Conservation (phyloP, 2,888 invertebrate genomes). For the Ophonus ardosiacus region DNA sequence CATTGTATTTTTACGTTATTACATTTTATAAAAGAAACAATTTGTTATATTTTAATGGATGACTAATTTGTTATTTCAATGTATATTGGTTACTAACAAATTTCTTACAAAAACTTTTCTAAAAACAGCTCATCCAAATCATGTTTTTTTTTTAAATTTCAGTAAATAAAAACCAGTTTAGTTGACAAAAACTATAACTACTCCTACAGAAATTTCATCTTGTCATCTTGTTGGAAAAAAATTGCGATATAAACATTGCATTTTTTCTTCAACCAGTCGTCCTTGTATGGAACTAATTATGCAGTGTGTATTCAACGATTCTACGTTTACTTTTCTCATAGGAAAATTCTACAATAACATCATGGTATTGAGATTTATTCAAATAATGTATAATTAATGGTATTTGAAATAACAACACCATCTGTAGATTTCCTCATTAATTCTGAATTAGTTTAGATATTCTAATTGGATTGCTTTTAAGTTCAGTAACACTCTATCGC, state of each 20-base stretch:
- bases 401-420: background rate
- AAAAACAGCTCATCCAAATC: background rate
- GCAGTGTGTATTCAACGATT: background rate
- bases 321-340: conserved; percentile 22
- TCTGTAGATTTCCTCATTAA: background rate
- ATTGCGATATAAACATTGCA: background rate
- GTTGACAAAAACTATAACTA: background rate
- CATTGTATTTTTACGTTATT: too few species aligned
- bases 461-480: background rate
- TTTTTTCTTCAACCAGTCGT: background rate
- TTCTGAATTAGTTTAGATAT: background rate
- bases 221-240: background rate
- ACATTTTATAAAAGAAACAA: too few species aligned
- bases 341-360: conserved; percentile 4
- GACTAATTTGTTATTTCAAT: too few species aligned
- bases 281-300: conserved; percentile 11
- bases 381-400: background rate
- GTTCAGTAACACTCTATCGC: background rate
- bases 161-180: background rate
- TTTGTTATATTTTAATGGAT: too few species aligned
- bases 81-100: too few species aligned
- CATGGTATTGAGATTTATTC: background rate
- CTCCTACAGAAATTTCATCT: background rate
- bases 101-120: background rate
- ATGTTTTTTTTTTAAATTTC: background rate